phyloP scores from a whole-genome alignment of 2,797 vertebrate species.

The Rhinophrynus dorsalis region DNA sequence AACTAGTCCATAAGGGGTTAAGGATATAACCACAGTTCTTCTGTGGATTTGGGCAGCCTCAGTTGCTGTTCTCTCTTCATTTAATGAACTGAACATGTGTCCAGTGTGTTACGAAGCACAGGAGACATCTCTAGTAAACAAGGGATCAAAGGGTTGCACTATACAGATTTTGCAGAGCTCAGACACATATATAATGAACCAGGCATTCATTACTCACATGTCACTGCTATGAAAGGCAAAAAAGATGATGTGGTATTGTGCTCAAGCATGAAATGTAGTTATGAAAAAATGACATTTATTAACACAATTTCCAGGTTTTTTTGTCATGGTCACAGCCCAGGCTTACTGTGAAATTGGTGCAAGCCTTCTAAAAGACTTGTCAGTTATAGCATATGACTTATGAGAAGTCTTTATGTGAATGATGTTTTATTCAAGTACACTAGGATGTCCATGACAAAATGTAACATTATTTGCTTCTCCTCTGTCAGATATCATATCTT shows the following conservation, averaged over 20 bases:
- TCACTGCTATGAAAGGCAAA: conserved; percentile 5
- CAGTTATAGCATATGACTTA: conserved; percentile 43
- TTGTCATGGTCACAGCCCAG: conserved; percentile 32
- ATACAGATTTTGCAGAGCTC: neutral
- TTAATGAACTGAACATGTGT: too few relatives aligned
- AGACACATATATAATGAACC: neutral
- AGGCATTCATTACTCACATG: conserved; percentile 1
- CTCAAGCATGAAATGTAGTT: conserved; percentile 39
- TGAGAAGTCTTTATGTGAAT: conserved; percentile 36
- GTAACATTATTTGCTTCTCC: conserved; percentile 29
- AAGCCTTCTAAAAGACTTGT: conserved; percentile 34
- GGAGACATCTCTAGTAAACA: too few relatives aligned
- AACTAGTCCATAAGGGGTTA: too few relatives aligned
- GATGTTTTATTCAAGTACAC: conserved; percentile 47
- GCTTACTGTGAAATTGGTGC: conserved; percentile 38
- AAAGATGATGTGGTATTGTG: conserved; percentile 26
- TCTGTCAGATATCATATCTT: conserved; percentile 27
- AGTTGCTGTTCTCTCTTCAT: too few relatives aligned
- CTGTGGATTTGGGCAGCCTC: too few relatives aligned
- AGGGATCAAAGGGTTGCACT: neutral
- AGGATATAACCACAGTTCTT: too few relatives aligned
- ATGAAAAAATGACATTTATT: conserved; percentile 34
- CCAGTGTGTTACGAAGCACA: too few relatives aligned
- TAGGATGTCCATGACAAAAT: conserved; percentile 21
- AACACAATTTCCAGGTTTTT: conserved; percentile 42